phyloP scores from a whole-genome alignment of 2,888 invertebrate species.

The Choristoneura rosaceana region DNA sequence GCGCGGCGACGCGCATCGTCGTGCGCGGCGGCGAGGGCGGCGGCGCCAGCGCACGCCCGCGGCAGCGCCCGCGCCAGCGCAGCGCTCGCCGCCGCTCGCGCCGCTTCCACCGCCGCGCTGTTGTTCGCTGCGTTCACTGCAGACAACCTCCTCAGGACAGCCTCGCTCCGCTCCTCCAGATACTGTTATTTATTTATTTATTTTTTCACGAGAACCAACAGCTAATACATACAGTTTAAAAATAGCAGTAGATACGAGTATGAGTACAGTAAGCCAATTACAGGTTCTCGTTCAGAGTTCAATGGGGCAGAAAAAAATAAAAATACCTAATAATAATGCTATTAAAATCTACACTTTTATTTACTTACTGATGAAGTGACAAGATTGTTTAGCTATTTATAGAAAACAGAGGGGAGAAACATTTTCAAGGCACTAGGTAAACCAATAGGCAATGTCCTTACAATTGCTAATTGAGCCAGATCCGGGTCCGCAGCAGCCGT shows the following conservation, averaged over 20 bases:
- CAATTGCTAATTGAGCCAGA: background rate
- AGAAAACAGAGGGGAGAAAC: too few relatives aligned
- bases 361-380: too few relatives aligned
- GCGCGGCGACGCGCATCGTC: constrained; percentile 31
- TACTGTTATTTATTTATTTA: constrained; percentile 14
- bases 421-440: too few relatives aligned
- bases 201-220: too few relatives aligned
- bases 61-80: constrained; percentile 40
- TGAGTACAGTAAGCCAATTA: too few relatives aligned
- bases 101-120: constrained; percentile 22
- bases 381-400: too few relatives aligned
- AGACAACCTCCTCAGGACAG: background rate
- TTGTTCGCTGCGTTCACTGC: constrained; percentile 45
- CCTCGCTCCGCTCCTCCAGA: constrained; percentile 42
- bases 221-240: too few relatives aligned
- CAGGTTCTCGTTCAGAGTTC: too few relatives aligned
- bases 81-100: constrained; percentile 38
- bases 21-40: constrained; percentile 6
- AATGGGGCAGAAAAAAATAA: too few relatives aligned
- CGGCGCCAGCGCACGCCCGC: constrained; percentile 51
- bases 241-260: too few relatives aligned
- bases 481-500: constrained; percentile 2
- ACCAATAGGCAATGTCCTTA: background rate
- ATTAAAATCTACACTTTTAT: too few relatives aligned
- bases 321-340: too few relatives aligned